phyloP scores from a whole-genome alignment of 2,797 vertebrate genomes.

The Hephaestus fuliginosus region DNA sequence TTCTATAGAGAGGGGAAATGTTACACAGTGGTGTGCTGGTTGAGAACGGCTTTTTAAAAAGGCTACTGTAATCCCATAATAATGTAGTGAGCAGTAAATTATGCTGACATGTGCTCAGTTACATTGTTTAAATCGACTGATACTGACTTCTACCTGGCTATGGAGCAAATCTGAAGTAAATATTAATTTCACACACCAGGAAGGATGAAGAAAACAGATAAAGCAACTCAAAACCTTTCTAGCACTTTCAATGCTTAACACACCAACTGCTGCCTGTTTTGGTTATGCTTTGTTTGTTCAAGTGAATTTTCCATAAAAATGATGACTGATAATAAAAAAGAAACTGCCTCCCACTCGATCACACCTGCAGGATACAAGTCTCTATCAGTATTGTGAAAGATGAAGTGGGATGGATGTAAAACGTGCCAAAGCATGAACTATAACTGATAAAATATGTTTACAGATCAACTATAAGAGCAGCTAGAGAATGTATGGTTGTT shows the following conservation, averaged over 20 bases:
- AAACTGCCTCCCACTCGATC: constrained; percentile 29
- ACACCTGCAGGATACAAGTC: constrained; percentile 48
- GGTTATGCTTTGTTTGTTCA: background rate
- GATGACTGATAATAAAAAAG: constrained; percentile 36
- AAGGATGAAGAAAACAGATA: constrained; percentile 8
- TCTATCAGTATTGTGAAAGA: constrained; percentile 9
- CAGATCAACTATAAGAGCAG: constrained; percentile 43
- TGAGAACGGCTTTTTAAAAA: no score
- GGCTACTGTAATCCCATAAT: background rate
- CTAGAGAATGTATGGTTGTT: constrained; percentile 37
- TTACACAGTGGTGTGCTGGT: background rate
- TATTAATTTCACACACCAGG: constrained; percentile 1
- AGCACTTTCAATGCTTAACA: constrained; percentile 4
- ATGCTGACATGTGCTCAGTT: background rate
- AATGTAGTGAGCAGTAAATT: background rate
- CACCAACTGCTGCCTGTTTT: constrained; percentile 11
- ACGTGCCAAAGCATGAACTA: constrained; percentile 26
- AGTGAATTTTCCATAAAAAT: constrained; percentile 37
- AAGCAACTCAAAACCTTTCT: constrained; percentile 2
- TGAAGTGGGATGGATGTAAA: constrained; percentile 39
- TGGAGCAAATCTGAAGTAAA: constrained; percentile 21
- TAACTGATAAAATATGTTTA: constrained; percentile 48
- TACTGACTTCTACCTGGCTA: background rate
- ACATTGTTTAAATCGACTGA: background rate
- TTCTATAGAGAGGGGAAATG: background rate